Evolutionary conservation across 2,797 vertebrate species (phyloP).

Genomic region (Halcyon smyrnensis): DNA sequence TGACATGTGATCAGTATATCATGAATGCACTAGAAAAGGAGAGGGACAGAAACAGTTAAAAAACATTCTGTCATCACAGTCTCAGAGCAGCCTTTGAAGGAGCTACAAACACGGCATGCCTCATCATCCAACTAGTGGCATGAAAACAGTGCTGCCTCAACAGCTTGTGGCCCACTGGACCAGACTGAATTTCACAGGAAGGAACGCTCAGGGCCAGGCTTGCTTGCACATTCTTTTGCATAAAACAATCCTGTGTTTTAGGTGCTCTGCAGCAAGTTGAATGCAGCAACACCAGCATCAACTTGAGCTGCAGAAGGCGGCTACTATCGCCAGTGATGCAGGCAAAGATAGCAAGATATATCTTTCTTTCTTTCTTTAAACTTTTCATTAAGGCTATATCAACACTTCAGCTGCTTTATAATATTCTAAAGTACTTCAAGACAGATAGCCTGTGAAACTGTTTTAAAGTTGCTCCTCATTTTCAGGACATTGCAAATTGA

Average conservation of each 20-base stretch:
- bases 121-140: neutral
- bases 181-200: no score
- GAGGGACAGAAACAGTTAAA: neutral
- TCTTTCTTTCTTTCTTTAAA: neutral
- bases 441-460: neutral
- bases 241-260: neutral
- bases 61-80: neutral
- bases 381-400: neutral
- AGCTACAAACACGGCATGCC: neutral
- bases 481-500: neutral
- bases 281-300: neutral
- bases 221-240: neutral
- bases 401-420: neutral
- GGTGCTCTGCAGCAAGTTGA: neutral
- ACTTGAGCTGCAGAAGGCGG: neutral
- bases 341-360: neutral
- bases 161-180: fast-evolving
- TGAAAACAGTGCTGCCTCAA: neutral
- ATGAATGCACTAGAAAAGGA: neutral
- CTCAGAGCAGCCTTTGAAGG: neutral
- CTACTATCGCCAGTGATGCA: neutral
- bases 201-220: neutral
- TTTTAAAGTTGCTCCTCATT: neutral
- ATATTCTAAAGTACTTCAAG: neutral
- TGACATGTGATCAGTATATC: neutral